Evolutionary conservation across 2,113 vertebrate genomes (phyloP), one percentile per base, ranked within the genome.

Genomic region (Verasper variegatus): DNA sequence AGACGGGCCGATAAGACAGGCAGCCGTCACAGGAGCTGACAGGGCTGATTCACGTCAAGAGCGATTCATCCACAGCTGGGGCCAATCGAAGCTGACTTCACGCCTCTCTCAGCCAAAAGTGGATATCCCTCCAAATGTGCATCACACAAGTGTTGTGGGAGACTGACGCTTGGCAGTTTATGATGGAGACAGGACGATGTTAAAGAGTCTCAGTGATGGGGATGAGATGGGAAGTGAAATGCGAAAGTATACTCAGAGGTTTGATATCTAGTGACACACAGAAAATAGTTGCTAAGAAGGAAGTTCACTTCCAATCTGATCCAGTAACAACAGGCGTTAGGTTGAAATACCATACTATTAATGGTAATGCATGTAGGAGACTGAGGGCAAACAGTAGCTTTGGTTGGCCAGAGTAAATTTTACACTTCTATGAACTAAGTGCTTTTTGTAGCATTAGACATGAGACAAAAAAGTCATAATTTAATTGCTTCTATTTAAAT

Each of bases 1-100:
- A 86, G 86, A 80, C 70, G 52, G 82, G 71, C 91, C 89, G 88
- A 95, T 94, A 95, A 97, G 97, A 97, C 95, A 94, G 96, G 93
- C 96, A 96, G 94, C 68, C 95, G 94, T 99, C 97, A 98, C 88
- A 83, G 78, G 74, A 93, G 74, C 96, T 96, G 97, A 98, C 97
- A 96, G 94, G 92, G 88, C 94, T 92, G 95, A 97, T 98, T 97
- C 96, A 95, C 95, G 95, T 95, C 96, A 96, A 96, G 95, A 95
- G 95, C 35, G 40, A 95, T 95, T 96, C 95, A 96, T 95, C 92
- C 96, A 95, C 90, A 90, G 95, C 95, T 92, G 88, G 92, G 93
- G 87, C 94, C 94, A 93, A 96, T 96, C 93, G 94, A 95, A 96
- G 94, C 94, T 93, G 96, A 96, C 95, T 96, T 93, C 86, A 90